These are phyloP conservation scores for Psettodes erumei DNA, from an alignment of 2,113 vertebrate genomes.

Conservation along the genomic window DNA sequence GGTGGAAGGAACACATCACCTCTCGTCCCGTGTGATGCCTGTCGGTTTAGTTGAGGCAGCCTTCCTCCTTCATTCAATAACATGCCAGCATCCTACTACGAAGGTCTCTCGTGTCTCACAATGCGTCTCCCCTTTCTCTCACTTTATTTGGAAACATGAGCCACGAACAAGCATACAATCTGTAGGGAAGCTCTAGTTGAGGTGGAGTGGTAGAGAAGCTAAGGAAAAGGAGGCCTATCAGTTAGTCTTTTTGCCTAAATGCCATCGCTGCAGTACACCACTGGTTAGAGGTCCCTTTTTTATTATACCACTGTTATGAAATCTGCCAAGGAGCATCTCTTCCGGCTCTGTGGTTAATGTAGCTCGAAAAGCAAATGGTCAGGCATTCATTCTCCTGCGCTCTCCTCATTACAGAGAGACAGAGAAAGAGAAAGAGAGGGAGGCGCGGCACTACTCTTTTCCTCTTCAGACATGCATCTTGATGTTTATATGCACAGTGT, in stretches of 20 bases:
- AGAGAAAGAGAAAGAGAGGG: slow-evolving; percentile 26
- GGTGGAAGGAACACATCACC: slow-evolving; percentile 33
- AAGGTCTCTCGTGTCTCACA: slow-evolving; percentile 16
- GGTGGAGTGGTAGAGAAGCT: neutral
- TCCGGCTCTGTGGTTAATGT: slow-evolving; percentile 76
- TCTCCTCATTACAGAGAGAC: slow-evolving; percentile 71
- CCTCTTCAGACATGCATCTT: slow-evolving; percentile 68
- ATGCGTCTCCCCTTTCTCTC: slow-evolving; percentile 1
- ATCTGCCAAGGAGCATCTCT: slow-evolving; percentile 75
- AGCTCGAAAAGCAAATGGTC: slow-evolving; percentile 81
- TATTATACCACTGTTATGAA: slow-evolving; percentile 76
- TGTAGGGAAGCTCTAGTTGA: slow-evolving; percentile 31
- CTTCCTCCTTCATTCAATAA: slow-evolving; percentile 29
- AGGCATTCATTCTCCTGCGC: slow-evolving; percentile 68
- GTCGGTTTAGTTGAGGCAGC: slow-evolving; percentile 24
- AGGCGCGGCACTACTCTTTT: slow-evolving; percentile 37
- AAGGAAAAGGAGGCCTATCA: slow-evolving; percentile 37
- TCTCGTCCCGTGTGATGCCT: slow-evolving; percentile 29
- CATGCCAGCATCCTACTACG: neutral
- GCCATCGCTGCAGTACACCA: slow-evolving; percentile 48
- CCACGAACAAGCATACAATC: slow-evolving; percentile 22
- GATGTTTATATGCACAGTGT: slow-evolving; percentile 71
- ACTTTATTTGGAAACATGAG: slow-evolving; percentile 22
- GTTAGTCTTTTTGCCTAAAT: slow-evolving; percentile 60
- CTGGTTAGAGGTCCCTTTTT: slow-evolving; percentile 67